Conservation (phyloP, 2,797 vertebrate genomes). For the Leuciscus waleckii region DNA sequence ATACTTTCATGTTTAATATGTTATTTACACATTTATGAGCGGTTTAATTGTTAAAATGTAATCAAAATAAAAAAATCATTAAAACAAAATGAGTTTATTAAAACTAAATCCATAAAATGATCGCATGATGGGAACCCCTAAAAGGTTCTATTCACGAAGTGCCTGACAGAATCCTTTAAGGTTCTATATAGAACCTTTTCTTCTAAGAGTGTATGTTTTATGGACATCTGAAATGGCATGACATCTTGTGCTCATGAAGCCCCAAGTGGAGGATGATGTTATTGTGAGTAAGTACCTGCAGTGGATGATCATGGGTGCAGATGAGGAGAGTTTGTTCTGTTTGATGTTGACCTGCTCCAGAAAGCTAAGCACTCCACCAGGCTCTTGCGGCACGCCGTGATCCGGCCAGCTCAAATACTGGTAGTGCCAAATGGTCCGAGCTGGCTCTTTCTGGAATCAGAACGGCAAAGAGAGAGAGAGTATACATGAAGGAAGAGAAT, state of each 20-base stretch:
- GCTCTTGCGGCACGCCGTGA: conserved; percentile 91
- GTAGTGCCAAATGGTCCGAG: conserved; percentile 88
- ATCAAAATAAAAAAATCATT: neutral
- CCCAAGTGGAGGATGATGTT: conserved; percentile 3
- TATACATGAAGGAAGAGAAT: neutral
- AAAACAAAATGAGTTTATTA: neutral
- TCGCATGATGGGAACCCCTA: neutral
- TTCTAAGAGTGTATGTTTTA: neutral
- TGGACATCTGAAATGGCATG: conserved; percentile 6
- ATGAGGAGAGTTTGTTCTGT: conserved; percentile 77
- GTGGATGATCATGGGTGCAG: conserved; percentile 92
- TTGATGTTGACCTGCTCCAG: conserved; percentile 89
- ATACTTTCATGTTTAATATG: neutral
- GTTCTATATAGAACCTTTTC: neutral
- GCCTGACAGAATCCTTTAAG: neutral
- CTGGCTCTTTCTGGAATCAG: conserved; percentile 64
- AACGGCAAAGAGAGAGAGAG: neutral
- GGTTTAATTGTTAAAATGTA: neutral
- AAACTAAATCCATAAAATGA: neutral
- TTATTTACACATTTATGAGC: neutral
- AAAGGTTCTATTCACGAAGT: neutral
- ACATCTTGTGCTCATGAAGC: neutral
- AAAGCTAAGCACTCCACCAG: conserved; percentile 92
- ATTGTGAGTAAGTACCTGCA: conserved; percentile 85
- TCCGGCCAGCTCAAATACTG: conserved; percentile 98